Percentiles rank a stretch among this genome's conserved stretches.
phyloP scores from a whole-genome alignment of 2,797 vertebrate genomes.

The Pempheris klunzingeri region DNA sequence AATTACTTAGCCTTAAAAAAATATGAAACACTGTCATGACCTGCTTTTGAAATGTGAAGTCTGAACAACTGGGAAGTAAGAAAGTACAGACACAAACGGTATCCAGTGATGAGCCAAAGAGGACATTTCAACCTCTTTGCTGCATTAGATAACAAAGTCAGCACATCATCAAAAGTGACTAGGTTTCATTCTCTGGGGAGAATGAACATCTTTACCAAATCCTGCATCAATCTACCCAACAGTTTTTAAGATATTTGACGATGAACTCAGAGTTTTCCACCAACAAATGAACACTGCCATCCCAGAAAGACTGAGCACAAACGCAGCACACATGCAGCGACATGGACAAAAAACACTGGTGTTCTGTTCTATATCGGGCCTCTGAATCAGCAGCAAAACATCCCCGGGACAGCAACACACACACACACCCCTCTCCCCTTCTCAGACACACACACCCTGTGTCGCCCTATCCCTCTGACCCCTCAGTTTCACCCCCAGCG shows the following conservation, averaged over 20 bases:
- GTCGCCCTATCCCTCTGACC: conserved; percentile 51
- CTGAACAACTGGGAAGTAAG: background rate
- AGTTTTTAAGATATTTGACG: background rate
- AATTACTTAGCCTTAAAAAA: background rate
- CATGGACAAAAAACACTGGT: conserved; percentile 33
- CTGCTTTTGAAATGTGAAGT: background rate
- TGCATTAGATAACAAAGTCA: background rate
- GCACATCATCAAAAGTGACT: background rate
- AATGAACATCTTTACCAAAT: background rate
- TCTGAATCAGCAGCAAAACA: conserved; percentile 75
- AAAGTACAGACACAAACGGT: background rate
- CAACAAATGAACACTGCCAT: background rate
- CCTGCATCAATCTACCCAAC: background rate
- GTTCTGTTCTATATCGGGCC: conserved; percentile 59
- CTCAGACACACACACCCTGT: conserved; percentile 25
- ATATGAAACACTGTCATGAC: background rate
- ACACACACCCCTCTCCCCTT: conserved; percentile 22
- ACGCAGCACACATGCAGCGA: conserved; percentile 26
- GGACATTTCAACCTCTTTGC: background rate
- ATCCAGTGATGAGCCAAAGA: background rate
- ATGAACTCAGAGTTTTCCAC: background rate
- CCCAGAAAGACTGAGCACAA: conserved; percentile 34
- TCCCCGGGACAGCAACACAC: conserved; percentile 49
- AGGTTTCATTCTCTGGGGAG: background rate
- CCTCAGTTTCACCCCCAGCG: conserved; percentile 51